Base-by-base conservation (phyloP, 2,113 vertebrate species). In the Lepidothrix coronata region DNA sequence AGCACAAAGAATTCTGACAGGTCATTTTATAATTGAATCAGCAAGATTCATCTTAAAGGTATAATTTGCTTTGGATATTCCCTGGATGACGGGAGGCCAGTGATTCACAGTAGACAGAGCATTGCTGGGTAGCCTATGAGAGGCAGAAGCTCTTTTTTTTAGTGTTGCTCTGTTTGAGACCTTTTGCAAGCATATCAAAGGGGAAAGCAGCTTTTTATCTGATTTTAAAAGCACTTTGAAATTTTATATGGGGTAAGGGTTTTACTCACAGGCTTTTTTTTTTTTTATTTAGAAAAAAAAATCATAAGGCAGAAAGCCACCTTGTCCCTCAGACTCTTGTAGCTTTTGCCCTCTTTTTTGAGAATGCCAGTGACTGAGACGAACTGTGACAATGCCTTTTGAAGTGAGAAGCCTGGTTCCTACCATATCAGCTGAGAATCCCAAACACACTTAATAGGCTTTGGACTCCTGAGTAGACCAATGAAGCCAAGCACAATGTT, bases 401-500 rank as follows among this genome's bases (percentile, higher is more conserved):
- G 68, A 86, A 93, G 51, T 59, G 57, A 85, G 74, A 88, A 83
- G 20, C 25, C 66, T 91, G 54, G 13, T 55, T 65, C 51, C 72
- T 91, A 33, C 83, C 5, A 0, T 83, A 88, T 85, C 82, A 93
- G 15, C 75, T 91, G 82, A 76, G 71, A 91, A 83, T 85, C 82
- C 66, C 43, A 82, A 83, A 66, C 35, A 58, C 37, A 15, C 49
- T 85, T 89, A 62, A 76, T 61, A 39, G 59, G 55, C 63, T 59
- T 93, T 90, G 79, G 75, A 77, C 35, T 93, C 55, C 68, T 55
- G 59, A 90, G 61, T 35, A 91, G 18, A 31, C 57, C 39, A 39
- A 3, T 28, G 80, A 85, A 93, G 86, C 86, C 86, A 92, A 95
- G 24, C 83, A 95, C 80, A 97, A 87, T 81, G 86, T 92, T 95